phyloP scores from a whole-genome alignment of 2,797 vertebrate species.

The Arctocebus calabarensis region DNA sequence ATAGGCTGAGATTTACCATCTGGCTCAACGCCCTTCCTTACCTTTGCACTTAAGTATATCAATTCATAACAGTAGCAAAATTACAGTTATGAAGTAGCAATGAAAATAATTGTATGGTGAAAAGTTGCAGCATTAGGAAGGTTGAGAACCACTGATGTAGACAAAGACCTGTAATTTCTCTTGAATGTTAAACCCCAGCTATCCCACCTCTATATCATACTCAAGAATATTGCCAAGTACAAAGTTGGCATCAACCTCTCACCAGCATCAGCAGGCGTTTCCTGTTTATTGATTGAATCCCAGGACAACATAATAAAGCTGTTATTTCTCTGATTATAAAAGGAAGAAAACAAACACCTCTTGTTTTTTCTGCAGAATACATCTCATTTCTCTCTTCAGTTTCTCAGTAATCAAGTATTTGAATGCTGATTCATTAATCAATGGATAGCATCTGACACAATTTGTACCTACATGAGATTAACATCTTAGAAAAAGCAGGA shows the following conservation, averaged over 20 bases:
- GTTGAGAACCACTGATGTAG: too few species aligned
- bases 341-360: background rate
- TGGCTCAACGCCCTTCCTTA: background rate
- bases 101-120: too few species aligned
- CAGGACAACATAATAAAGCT: background rate
- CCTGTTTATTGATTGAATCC: background rate
- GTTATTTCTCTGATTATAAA: background rate
- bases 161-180: background rate
- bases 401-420: background rate
- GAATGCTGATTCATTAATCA: background rate
- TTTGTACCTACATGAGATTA: background rate
- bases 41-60: background rate
- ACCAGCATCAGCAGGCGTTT: conserved; percentile 1
- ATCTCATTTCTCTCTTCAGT: background rate
- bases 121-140: too few species aligned
- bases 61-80: too few species aligned
- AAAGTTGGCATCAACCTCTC: background rate
- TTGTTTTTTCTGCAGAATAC: background rate
- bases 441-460: background rate
- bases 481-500: background rate
- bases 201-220: background rate
- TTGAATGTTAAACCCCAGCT: background rate
- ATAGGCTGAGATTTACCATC: background rate
- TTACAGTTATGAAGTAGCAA: too few species aligned
- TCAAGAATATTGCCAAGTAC: background rate